A percentile compares a stretch with the other conserved stretches of the same genome.
Evolutionary conservation across 2,797 vertebrate genomes (phyloP).

Genomic region (Octomys mimax): DNA sequence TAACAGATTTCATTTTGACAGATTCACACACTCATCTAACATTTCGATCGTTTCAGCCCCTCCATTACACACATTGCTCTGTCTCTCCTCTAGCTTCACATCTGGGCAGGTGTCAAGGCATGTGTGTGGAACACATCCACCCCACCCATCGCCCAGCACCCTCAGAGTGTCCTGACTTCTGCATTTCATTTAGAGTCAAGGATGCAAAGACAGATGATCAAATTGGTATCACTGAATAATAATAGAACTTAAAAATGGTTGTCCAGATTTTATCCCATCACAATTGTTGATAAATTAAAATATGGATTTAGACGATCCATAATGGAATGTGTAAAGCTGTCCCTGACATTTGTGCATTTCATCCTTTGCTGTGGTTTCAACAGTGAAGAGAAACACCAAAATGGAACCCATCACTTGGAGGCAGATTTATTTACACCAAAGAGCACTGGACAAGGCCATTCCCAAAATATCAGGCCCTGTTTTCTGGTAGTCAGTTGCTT

Average conservation of each 20-base stretch:
- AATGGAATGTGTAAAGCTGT: too few species aligned
- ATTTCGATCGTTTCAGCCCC: background rate
- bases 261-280: background rate
- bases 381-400: too few species aligned
- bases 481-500: too few species aligned
- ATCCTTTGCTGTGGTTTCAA: background rate
- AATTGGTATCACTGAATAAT: background rate
- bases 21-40: background rate
- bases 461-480: too few species aligned
- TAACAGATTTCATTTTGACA: background rate
- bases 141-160: background rate
- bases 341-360: background rate
- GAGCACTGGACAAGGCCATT: too few species aligned
- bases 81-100: background rate
- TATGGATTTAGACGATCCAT: background rate
- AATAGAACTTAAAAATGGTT: background rate
- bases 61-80: background rate
- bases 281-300: background rate
- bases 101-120: background rate
- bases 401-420: too few species aligned
- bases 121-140: background rate
- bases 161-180: background rate
- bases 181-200: background rate
- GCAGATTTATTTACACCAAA: too few species aligned
- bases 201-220: background rate